phyloP scores from a whole-genome alignment of 2,888 invertebrate genomes.

The Vesta saturnalis region DNA sequence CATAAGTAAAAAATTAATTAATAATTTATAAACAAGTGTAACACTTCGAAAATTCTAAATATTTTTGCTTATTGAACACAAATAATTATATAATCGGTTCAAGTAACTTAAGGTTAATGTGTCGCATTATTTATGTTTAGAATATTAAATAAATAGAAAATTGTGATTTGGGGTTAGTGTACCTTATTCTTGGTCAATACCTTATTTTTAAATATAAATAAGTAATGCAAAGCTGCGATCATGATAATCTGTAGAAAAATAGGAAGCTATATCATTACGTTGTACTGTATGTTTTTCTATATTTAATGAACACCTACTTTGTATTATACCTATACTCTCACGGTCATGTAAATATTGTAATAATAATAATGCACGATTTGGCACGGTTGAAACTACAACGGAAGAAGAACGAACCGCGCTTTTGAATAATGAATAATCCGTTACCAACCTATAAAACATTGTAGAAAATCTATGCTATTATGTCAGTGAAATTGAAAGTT shows the following conservation, averaged over 20 bases:
- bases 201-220: no score
- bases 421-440: neutral
- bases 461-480: constrained; percentile 1
- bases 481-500: neutral
- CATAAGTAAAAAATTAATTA: no score
- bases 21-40: no score
- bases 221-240: no score
- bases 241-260: no score
- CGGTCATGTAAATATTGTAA: neutral
- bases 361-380: neutral
- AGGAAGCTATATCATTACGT: no score
- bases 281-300: no score
- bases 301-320: no score
- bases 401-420: neutral
- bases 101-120: neutral
- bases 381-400: neutral
- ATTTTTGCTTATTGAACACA: neutral
- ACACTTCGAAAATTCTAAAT: neutral
- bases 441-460: neutral
- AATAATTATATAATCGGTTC: constrained; percentile 1
- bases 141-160: neutral
- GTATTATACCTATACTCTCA: neutral
- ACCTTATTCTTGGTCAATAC: neutral
- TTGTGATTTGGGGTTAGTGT: neutral
- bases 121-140: neutral